Base-by-base conservation (phyloP, 2,888 invertebrate species). In the Ectropis crepuscularia region DNA sequence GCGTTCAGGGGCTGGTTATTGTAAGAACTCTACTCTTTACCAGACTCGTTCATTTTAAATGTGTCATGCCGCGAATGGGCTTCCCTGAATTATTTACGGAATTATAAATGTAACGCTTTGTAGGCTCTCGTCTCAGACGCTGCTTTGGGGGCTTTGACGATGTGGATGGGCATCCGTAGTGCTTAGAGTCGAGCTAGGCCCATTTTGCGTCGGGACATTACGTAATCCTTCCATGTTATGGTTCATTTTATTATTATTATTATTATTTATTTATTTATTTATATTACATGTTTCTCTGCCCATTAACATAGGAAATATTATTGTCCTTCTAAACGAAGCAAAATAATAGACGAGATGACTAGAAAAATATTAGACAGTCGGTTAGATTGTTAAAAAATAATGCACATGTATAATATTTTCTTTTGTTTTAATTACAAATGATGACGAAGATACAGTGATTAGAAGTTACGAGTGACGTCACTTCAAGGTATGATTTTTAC, bases 1-100 rank as follows among this genome's bases (percentile, higher is more conserved):
- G 89, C 89, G 86, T 85, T 86, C 79, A 85, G 86, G 85, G 85
- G 80, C 85, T 83, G 88, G 83, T 90, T 90, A 90, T 88, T 90
- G 87, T 87, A 84, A 80, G 81, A 83, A 82, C 81, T 65, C 53
- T 74, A 77, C 85, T 86, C 85, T 86, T 86, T 83, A 82, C 77
- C 74, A 55, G 73, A 83, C 81, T 79, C 80, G 76, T 84, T 82
- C 77, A 78, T 82, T 86, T 84, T 82, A 80, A 86, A 83, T 81
- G 78, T 79, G 75, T 74, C 69, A 71, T 73, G 69, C 53, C 58
- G 71, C 38, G 48, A 72, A 74, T 71, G 72, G 72, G 74, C 71
- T 61, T 74, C 76, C 74, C 70, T 78, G 74, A 79, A 81, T 77
- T 78, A 78, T 80, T 80, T 76, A 75, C 61, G 65, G 75, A 77